These are phyloP conservation scores for Isaurus tuberculatus DNA, from an alignment of 92 coral and sea anemone species.

Conservation along the genomic window DNA sequence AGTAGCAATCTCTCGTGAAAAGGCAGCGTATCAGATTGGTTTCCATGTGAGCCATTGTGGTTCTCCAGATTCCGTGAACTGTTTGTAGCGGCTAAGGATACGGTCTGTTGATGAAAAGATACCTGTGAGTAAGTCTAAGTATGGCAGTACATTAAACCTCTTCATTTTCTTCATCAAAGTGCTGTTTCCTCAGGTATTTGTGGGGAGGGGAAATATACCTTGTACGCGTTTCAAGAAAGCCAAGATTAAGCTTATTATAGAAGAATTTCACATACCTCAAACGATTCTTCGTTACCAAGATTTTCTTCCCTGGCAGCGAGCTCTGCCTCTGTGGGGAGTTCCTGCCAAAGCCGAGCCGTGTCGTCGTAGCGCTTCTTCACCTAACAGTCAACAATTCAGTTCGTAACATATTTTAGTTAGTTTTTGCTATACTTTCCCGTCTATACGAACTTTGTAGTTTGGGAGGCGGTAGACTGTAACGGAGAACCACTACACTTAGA, in stretches of 20 bases:
- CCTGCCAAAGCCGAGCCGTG: constrained; percentile 81
- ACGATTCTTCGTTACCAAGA: background rate
- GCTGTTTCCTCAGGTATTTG: no score
- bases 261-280: constrained; percentile 8
- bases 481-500: no score
- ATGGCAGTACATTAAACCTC: background rate
- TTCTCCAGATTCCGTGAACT: background rate
- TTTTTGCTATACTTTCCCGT: no score
- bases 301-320: constrained; percentile 36
- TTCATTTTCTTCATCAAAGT: no score
- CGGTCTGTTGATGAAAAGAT: background rate
- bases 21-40: constrained; percentile 34
- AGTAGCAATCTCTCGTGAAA: constrained; percentile 70
- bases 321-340: constrained; percentile 85
- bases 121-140: background rate
- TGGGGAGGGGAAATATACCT: no score
- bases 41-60: constrained; percentile 21
- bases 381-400: constrained; percentile 64
- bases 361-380: constrained; percentile 85
- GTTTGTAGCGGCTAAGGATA: background rate
- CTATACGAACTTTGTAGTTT: no score
- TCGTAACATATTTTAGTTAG: no score
- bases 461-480: no score
- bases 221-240: background rate
- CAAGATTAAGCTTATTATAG: background rate